phyloP scores from a whole-genome alignment of 2,888 invertebrate species.

The Blastobasis lacticolella region DNA sequence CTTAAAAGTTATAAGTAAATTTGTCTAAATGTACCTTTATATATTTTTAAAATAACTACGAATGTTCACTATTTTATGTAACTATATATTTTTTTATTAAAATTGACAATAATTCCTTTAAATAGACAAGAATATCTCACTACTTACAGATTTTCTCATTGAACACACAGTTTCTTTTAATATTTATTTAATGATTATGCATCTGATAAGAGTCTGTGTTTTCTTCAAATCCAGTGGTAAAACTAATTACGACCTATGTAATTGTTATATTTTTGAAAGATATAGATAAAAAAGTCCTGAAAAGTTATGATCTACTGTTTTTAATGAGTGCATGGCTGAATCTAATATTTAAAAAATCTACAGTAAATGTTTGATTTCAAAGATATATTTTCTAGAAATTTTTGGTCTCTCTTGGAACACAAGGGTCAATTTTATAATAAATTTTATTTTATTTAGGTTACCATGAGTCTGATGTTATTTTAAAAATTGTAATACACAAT shows the following conservation, averaged over 20 bases:
- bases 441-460: constrained; percentile 8
- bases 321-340: constrained; percentile 2
- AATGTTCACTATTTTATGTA: constrained; percentile 29
- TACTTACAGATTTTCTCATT: constrained; percentile 10
- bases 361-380: constrained; percentile 30
- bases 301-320: neutral
- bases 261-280: neutral
- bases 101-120: constrained; percentile 22
- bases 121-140: constrained; percentile 18
- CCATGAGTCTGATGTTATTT: constrained; percentile 1
- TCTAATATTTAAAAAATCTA: constrained; percentile 31
- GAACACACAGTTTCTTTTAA: constrained; percentile 20
- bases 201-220: too few relatives aligned
- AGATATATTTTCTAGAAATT: constrained; percentile 16
- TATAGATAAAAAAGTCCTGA: constrained; percentile 1
- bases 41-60: constrained; percentile 24
- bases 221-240: too few relatives aligned
- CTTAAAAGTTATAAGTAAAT: constrained; percentile 14
- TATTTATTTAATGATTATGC: neutral
- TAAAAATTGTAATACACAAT: too few relatives aligned
- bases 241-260: too few relatives aligned
- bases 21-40: constrained; percentile 16
- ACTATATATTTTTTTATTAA: constrained; percentile 14
- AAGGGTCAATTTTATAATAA: constrained; percentile 15
- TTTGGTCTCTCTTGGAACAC: constrained; percentile 39